Evolutionary conservation across 2,797 vertebrate species (phyloP), one percentile per base, ranked within the genome.

Genomic region (Cryptoblepharus egeriae): DNA sequence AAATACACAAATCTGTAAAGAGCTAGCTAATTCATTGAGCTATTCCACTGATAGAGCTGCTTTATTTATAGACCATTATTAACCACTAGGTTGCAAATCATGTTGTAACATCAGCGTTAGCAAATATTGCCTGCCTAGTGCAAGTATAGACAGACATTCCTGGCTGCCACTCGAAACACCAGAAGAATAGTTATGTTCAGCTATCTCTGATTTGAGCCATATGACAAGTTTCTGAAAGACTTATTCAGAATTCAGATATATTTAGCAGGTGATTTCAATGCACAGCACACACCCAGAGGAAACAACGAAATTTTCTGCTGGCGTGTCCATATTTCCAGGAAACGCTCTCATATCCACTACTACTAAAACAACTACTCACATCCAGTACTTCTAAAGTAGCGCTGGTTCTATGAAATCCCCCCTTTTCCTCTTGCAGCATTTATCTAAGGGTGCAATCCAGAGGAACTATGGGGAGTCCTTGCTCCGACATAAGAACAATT

Each of bases 151-250:
- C 30, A 64, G 2, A 89, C 85, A 75, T 79, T 57, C 67, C 68
- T 67, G 49, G 75, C 84, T 77, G 70, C 42, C 84, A 83, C 83
- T 85, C 87, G 75, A 78, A 82, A 5, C 49, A 86, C 64, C 52
- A 83, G 81, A 35, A 75, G 69, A 9, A 86, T 35, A 55, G 57
- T 78, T 92, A 85, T 79, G 81, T 57, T 68, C 75, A 55, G 72
- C 75, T 88, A 83, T 82, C 32, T 39, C 39, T 76, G 84, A 88
- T 75, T 69, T 86, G 74, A 83, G 74, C 92, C 82, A 80, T 35
- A 80, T n/a, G 60, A 22, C 52, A 77, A 69, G 52, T 83, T 88
- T 85, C 77, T 72, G 65, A 13, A 82, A 85, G 13, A 52, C 78
- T 86, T 88, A 57, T 85, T 76, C 24, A 39, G 79, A 85, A 88